These are phyloP conservation scores for Dusona sp. DNA, from an alignment of 2,888 invertebrate species.

Conservation along the genomic window DNA sequence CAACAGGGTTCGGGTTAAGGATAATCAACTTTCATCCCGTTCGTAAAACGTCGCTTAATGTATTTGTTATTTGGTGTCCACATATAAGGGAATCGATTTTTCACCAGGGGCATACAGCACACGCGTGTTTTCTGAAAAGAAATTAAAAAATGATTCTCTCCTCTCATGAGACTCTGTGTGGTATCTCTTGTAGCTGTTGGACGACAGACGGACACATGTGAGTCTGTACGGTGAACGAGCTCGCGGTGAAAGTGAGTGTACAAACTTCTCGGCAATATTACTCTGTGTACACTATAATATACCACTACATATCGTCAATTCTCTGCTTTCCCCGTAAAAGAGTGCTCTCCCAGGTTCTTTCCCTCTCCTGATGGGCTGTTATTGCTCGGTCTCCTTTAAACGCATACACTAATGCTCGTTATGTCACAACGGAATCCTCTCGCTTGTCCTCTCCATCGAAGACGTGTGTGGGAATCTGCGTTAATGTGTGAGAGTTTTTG, in stretches of 20 bases:
- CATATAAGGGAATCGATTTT: background rate
- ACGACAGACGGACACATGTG: conserved; percentile 53
- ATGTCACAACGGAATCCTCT: conserved; percentile 76
- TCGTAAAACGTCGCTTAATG: background rate
- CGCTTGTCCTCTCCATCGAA: conserved; percentile 38
- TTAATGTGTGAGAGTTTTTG: conserved; percentile 2
- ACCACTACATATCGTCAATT: conserved; percentile 41
- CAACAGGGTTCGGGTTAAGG: background rate
- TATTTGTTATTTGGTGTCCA: background rate
- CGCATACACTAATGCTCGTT: conserved; percentile 79
- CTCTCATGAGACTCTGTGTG: background rate
- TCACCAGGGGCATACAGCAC: conserved; percentile 34
- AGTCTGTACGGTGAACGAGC: conserved; percentile 48
- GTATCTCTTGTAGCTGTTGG: conserved; percentile 28
- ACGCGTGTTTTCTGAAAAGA: conserved; percentile 33
- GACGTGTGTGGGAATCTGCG: background rate
- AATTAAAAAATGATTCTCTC: conserved; percentile 27
- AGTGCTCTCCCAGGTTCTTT: conserved; percentile 61
- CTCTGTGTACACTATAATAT: conserved; percentile 29
- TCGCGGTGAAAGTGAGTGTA: conserved; percentile 79
- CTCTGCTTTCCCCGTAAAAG: conserved; percentile 81
- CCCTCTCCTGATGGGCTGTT: conserved; percentile 69
- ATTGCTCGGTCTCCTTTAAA: conserved; percentile 79
- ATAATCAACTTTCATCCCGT: background rate
- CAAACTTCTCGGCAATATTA: conserved; percentile 51